These are phyloP conservation scores for Girardinus metallicus DNA, from an alignment of 2,797 vertebrate species.

Conservation along the genomic window DNA sequence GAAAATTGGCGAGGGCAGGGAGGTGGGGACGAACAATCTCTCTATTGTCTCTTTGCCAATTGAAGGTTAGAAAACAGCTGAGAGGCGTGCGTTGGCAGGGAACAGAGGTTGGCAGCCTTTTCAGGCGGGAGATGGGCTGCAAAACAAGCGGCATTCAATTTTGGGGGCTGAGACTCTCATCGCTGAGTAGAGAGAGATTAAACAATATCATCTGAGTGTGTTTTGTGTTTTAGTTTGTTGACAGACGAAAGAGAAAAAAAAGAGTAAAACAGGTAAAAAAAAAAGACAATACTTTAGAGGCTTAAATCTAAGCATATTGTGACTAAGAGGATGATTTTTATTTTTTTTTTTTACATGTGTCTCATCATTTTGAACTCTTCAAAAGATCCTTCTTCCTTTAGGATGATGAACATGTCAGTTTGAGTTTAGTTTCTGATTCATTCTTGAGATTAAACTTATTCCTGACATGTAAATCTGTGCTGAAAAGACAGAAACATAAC, in stretches of 20 bases:
- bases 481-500: neutral
- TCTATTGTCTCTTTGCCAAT: conserved; percentile 74
- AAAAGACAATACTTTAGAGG: conserved; percentile 29
- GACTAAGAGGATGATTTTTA: conserved; percentile 21
- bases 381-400: conserved; percentile 33
- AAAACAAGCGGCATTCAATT: conserved; percentile 76
- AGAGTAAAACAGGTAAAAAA: conserved; percentile 32
- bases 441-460: conserved; percentile 16
- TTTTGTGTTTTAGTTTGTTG: conserved; percentile 61
- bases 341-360: neutral
- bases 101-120: conserved; percentile 71
- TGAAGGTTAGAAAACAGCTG: conserved; percentile 69
- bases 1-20: conserved; percentile 55
- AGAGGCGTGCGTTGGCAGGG: conserved; percentile 61
- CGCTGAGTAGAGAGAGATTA: conserved; percentile 49
- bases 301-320: conserved; percentile 23
- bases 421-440: conserved; percentile 28
- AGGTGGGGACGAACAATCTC: conserved; percentile 58
- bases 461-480: neutral
- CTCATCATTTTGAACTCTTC: neutral
- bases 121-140: conserved; percentile 66
- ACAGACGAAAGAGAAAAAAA: conserved; percentile 22
- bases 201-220: conserved; percentile 46
- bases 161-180: conserved; percentile 47
- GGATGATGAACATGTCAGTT: conserved; percentile 25